Percentiles rank a stretch among this genome's conserved stretches.
Conservation (phyloP, 2,797 vertebrate species). For the Champsocephalus gunnari region DNA sequence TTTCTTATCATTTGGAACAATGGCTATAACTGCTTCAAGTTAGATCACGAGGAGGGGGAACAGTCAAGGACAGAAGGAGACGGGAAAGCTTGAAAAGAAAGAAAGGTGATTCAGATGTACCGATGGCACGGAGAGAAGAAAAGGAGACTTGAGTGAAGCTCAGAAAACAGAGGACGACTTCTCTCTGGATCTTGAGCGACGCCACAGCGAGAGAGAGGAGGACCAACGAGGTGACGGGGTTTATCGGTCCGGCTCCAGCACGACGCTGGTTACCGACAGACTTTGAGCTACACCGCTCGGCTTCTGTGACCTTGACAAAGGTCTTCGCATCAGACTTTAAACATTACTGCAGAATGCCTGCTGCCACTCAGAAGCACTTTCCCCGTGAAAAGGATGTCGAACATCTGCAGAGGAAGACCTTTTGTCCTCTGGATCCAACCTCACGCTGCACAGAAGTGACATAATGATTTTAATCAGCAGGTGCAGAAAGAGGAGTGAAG, state of each 20-base stretch:
- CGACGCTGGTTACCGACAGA: conserved; percentile 13
- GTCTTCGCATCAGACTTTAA: conserved; percentile 12
- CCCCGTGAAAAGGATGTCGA: conserved; percentile 18
- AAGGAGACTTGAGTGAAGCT: conserved; percentile 1
- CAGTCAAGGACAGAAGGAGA: conserved; percentile 4
- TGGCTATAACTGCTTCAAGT: conserved; percentile 13
- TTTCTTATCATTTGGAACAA: background rate
- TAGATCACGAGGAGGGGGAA: background rate
- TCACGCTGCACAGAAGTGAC: background rate
- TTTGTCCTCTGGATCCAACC: conserved; percentile 34
- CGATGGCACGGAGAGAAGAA: conserved; percentile 1
- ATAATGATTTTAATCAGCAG: conserved; percentile 21
- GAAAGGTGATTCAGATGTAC: conserved; percentile 5
- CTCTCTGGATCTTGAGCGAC: background rate
- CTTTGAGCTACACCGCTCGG: conserved; percentile 16
- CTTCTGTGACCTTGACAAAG: conserved; percentile 34
- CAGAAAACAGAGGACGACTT: background rate
- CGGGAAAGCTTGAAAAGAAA: background rate
- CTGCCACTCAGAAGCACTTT: conserved; percentile 7
- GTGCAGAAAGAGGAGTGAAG: background rate
- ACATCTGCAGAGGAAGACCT: conserved; percentile 23
- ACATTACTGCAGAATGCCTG: background rate
- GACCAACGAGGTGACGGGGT: conserved; percentile 9
- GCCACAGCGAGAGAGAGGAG: background rate
- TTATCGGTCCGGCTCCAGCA: conserved; percentile 1